phyloP scores from a whole-genome alignment of 2,888 invertebrate species.

The Chelonus formosanus region DNA sequence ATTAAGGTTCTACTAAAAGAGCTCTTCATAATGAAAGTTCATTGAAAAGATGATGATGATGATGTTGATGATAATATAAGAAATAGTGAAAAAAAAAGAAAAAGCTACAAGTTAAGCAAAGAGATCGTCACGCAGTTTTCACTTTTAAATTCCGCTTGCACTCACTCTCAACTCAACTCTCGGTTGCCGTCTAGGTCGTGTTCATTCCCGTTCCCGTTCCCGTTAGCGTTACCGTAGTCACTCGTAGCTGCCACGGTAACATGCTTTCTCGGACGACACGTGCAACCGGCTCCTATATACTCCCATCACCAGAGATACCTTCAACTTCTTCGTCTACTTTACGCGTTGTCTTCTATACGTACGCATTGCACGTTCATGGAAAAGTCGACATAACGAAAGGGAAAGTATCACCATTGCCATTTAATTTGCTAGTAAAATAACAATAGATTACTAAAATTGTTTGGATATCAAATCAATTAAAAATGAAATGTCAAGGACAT shows the following conservation, averaged over 20 bases:
- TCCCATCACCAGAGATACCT: conserved; percentile 2
- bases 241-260: conserved; percentile 23
- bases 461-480: too few relatives aligned
- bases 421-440: background rate
- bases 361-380: conserved; percentile 9
- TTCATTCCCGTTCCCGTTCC: conserved; percentile 56
- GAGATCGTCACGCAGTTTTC: conserved; percentile 54
- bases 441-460: too few relatives aligned
- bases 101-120: conserved; percentile 36
- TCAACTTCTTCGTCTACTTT: conserved; percentile 6
- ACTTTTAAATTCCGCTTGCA: conserved; percentile 57
- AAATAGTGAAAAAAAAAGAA: conserved; percentile 16
- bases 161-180: conserved; percentile 45
- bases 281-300: conserved; percentile 16
- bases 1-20: too few relatives aligned
- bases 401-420: conserved; percentile 5
- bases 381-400: background rate
- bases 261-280: conserved; percentile 27
- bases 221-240: conserved; percentile 54
- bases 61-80: too few relatives aligned
- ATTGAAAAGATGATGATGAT: too few relatives aligned
- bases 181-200: conserved; percentile 54
- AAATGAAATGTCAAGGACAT: too few relatives aligned
- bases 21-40: too few relatives aligned
- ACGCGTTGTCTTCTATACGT: background rate